Percentiles rank a stretch among this genome's conserved stretches.
Evolutionary conservation across 2,888 invertebrate genomes (phyloP).

Genomic region (Branchellion lobata): DNA sequence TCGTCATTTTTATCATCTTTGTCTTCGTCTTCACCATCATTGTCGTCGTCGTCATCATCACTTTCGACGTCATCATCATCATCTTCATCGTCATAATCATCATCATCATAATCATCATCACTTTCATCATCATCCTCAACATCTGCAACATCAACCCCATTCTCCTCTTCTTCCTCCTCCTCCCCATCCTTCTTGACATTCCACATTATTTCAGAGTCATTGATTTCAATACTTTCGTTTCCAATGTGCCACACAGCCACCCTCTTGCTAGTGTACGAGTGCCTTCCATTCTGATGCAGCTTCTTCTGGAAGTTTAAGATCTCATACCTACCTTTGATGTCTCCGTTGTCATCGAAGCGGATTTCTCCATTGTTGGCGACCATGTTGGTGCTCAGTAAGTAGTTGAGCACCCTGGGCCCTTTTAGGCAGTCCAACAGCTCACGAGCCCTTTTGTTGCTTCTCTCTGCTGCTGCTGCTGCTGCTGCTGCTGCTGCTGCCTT

Average conservation of each 20-base stretch:
- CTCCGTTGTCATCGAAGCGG: conserved; percentile 56
- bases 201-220: conserved; percentile 48
- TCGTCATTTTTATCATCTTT: no score
- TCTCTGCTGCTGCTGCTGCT: no score
- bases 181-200: conserved; percentile 2
- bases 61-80: no score
- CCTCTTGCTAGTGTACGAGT: conserved; percentile 34
- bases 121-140: neutral
- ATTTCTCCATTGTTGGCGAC: conserved; percentile 54
- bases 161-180: neutral
- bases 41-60: no score
- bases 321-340: conserved; percentile 55
- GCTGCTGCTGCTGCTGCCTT: neutral
- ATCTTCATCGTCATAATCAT: no score
- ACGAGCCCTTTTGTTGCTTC: no score
- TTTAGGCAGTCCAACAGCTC: conserved; percentile 50
- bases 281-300: no score
- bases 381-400: conserved; percentile 49
- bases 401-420: conserved; percentile 51
- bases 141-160: neutral
- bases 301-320: conserved; percentile 54
- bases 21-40: no score
- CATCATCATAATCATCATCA: neutral
- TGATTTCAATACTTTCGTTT: conserved; percentile 51
- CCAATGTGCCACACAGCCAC: conserved; percentile 55